Conservation (phyloP, 2,113 vertebrate genomes). For the Uropsilus gracilis region DNA sequence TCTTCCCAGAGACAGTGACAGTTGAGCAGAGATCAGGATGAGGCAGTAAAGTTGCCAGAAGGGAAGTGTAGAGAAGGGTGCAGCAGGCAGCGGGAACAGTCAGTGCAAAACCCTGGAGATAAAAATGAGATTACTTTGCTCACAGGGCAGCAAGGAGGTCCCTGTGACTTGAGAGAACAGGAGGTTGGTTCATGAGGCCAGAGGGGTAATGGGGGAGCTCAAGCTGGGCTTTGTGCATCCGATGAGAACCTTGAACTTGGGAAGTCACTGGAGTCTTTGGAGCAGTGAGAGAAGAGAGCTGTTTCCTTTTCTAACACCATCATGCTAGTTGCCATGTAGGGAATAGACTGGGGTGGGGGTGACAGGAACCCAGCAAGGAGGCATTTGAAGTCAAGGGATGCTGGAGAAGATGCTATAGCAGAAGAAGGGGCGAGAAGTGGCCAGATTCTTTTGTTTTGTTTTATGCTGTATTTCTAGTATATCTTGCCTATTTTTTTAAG, state of each 20-base stretch:
- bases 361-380: neutral
- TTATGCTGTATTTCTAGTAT: too few relatives aligned
- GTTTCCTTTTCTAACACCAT: neutral
- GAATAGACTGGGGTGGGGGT: neutral
- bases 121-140: neutral
- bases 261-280: neutral
- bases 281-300: neutral
- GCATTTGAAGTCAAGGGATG: too few relatives aligned
- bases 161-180: too few relatives aligned
- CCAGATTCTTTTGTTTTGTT: too few relatives aligned
- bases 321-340: neutral
- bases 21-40: neutral
- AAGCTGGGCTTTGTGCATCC: neutral
- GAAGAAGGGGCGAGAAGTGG: too few relatives aligned
- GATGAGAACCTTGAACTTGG: neutral
- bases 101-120: neutral
- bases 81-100: neutral
- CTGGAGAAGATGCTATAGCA: too few relatives aligned
- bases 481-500: too few relatives aligned
- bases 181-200: neutral
- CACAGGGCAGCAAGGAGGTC: neutral
- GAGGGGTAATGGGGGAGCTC: neutral
- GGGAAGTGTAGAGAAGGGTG: too few relatives aligned
- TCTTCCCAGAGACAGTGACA: neutral
- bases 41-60: neutral